Base-by-base conservation (phyloP, 1,140 invertebrate genomes). In the Platyura marginata region DNA sequence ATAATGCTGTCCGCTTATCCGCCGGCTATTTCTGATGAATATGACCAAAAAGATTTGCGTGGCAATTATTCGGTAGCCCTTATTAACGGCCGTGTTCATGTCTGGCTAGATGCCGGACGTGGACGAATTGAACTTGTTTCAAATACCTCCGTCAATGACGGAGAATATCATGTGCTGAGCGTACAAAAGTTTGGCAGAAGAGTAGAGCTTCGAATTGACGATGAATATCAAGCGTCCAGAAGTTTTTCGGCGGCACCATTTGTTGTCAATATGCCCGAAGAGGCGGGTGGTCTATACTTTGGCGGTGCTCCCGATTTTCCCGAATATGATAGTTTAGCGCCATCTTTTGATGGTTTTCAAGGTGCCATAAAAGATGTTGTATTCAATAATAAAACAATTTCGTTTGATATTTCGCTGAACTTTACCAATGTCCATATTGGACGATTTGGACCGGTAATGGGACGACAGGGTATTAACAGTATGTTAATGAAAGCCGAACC, bases 311-410 rank as follows among this genome's bases (percentile, higher is more conserved):
- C 59, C 2, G 40, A 51, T 1, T 48, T 54, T 35, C 50, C 54
- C 2, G 56, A 50, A 33, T 61, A 50, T 44, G 50, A 50, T 0
- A 49, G 46, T 4, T 43, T 61, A 35, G 53, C 55, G 9, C 56
- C 59, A 2, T 6, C 25, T 6, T 59, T 61, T 33, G 49, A 81
- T 13, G 63, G 71, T 45, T 68, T 85, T 16, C 77, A 85, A 49
- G 87, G 87, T 21, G 77, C 81, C 5, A 78, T 92, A 18, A 77
- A 75, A 49, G 81, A 92, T 63, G 71, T 81, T 15, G 75, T 85
- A 43, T 76, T 88, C 46, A 81, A 86, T 54, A 75, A 84, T 47
- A 67, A 73, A 8, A 59, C 81, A 10, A 41, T 84, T 4, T 68
- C 67, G 44, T 75, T 87, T 43, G 74, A 77, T 45, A 60, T 75